Base-by-base conservation (phyloP, 2,113 vertebrate genomes). In the Pitta sordida region DNA sequence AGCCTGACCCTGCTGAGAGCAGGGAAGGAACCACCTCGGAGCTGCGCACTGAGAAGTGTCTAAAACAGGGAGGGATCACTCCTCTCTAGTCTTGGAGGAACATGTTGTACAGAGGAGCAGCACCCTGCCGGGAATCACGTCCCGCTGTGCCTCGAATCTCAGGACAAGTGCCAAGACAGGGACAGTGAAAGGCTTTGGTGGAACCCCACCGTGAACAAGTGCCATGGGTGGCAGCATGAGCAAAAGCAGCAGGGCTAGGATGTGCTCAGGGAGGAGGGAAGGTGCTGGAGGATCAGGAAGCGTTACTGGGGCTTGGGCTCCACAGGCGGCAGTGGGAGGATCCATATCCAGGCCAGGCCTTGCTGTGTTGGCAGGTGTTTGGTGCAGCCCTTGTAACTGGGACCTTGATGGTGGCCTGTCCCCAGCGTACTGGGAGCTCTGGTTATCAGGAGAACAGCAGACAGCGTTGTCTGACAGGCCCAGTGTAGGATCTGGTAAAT, bases 201-300 rank as follows among this genome's bases (percentile, higher is more conserved):
- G 49, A 8, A 49, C 16, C 49, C 43, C 5, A 4, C 52, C 12
- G 9, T 1, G 14, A 30, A 64, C 32, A 19, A 46, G 23, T 0
- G 0, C 73, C 30, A 6, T 2, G 58, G 64, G 41, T 2, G 19
- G 58, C 39, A 9, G 27, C 53, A 0, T 0, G 4, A 29, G 53
- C 46, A 14, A 16, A 46, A 58, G 16, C 3, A 24, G 18, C 2
- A 5, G 46, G 36, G 34, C 23, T 59, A 20, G 6, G 32, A 15
- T 2, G 37, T 10, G 74, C 44, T 18, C 34, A 2, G 23, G 74
- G 62, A 69, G 62, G 29, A 37, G 39, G 8, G 20, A 7, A 55
- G 51, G 55, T 32, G 44, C 77, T 24, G 60, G 32, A 23, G 9
- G 0, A 8, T 17, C 5, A 23, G 59, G 49, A 48, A 29, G 6